Evolutionary conservation across 1,140 invertebrate genomes (phyloP), one percentile per base, ranked within the genome.

Genomic region (Delia radicum): DNA sequence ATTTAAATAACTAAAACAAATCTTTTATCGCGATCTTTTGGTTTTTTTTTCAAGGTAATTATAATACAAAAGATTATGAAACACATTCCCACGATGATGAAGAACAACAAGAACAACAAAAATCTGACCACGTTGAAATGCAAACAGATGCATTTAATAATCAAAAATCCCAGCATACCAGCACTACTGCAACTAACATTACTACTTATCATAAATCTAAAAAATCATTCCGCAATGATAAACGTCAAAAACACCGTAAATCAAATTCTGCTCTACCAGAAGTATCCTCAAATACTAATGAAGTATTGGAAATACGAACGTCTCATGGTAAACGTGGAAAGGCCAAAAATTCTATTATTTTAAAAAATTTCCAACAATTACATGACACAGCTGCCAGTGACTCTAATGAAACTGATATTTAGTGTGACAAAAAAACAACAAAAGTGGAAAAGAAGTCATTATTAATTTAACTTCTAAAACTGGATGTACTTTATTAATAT

Each of bases 321-420:
- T 28, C 27, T 15, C 5, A 65, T 18, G 15, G 1, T 24, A 37
- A 69, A 69, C 29, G 29, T 8, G 29, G 29, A 4, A 69, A 69
- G 24, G 10, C 29, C 2, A 37, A 69, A 24, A 33, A 69, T 8
- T 4, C 65, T 21, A 21, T 37, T 33, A 31, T 69, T 12, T 24
- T 69, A 8, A 69, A 69, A 13, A 69, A 37, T 31, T 33, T 69
- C 2, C 65, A 69, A 37, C 13, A 24, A 28, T 37, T 69, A 69
- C 29, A 21, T 37, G 29, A 69, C 31, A 7, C 29, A 69, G 29
- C 65, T 37, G 65, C 65, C 29, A 21, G 13, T 69, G 29, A 69
- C 37, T 69, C 65, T 18, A 69, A 69, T 69, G 65, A 69, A 69
- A 69, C 29, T 33, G 65, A 69, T 69, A 21, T 69, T 10, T 37